Evolutionary conservation across 2,888 invertebrate genomes (phyloP), one percentile per base, ranked within the genome.

Genomic region (Hymenopus coronatus): DNA sequence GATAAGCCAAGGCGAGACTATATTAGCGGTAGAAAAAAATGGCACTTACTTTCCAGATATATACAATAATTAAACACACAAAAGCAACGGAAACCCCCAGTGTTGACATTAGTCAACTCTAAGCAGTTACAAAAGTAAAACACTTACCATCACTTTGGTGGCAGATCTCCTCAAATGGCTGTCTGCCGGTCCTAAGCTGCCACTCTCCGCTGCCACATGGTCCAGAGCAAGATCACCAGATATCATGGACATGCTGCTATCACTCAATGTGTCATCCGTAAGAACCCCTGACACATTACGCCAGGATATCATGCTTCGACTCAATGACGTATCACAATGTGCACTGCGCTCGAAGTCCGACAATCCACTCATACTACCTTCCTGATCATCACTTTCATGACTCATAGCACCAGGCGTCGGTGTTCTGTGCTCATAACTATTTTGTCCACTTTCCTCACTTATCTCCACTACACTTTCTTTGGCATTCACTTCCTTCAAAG

Each of bases 301-400:
- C 54, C 54, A 70, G 54, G 54, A 70, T 20, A 70, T 70, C 54
- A 70, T 70, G 54, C 54, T 70, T 3, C 54, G 54, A 25, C 54
- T 70, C 8, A 70, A 70, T 6, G 54, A 70, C 6, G 54, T 70
- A 70, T 70, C 54, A 70, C 54, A 70, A 20, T 70, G 54, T 20
- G 54, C 54, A 70, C 54, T 54, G 15, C 54, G 54, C 15, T 54
- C 54, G 15, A 54, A 20, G 25, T 70, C 54, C 0, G 87, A 87
- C 27, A 87, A 82, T 4, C 87, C 87, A 87, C 87, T 87, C 25
- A 87, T 28, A 70, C 87, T 87, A 27, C 82, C 87, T 70, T 70
- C 54, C 3, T 70, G 54, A 70, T 70, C 54, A 70, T 70, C 54
- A 70, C 54, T 70, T 20, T 70, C 54, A 3, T 70, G 54, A 25